A percentile compares a stretch with the other conserved stretches of the same genome.
Evolutionary conservation across 35 echinoderm and acorn worm species (phyloP).

Genomic region (Strongylocentrotus purpuratus): DNA sequence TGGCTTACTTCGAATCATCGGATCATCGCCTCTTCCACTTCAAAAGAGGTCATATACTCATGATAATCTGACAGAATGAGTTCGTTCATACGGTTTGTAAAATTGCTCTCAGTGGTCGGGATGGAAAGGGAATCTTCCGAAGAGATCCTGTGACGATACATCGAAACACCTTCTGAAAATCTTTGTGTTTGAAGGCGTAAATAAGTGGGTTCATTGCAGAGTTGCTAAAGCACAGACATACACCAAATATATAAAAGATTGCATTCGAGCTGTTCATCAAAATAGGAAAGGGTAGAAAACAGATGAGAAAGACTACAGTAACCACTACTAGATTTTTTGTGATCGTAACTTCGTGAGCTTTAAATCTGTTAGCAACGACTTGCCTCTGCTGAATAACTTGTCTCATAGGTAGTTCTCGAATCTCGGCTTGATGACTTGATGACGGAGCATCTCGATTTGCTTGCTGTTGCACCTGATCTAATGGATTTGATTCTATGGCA

Average conservation of each 20-base stretch:
- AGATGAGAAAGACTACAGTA: neutral
- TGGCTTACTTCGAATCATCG: no score
- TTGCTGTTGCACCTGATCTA: neutral
- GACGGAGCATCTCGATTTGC: neutral
- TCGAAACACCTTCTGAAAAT: slow-evolving; percentile 1
- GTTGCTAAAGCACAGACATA: neutral
- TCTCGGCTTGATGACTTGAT: neutral
- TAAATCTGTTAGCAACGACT: neutral
- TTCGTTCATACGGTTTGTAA: neutral
- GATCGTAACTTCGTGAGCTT: neutral
- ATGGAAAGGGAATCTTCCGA: neutral
- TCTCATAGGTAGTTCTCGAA: neutral
- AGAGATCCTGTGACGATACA: neutral
- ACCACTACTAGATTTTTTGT: neutral
- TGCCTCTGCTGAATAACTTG: neutral
- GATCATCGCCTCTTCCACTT: no score
- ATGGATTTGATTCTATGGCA: neutral
- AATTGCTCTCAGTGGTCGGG: neutral
- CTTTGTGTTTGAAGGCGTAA: neutral
- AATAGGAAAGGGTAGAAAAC: neutral
- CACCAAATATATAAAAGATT: neutral
- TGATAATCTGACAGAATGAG: no score
- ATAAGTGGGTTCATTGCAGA: neutral
- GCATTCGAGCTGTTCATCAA: neutral
- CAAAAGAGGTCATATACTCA: no score